Percentiles rank a stretch among this genome's conserved stretches.
These are phyloP conservation scores for Microctonus brassicae DNA, from an alignment of 2,888 invertebrate genomes.

Conservation along the genomic window DNA sequence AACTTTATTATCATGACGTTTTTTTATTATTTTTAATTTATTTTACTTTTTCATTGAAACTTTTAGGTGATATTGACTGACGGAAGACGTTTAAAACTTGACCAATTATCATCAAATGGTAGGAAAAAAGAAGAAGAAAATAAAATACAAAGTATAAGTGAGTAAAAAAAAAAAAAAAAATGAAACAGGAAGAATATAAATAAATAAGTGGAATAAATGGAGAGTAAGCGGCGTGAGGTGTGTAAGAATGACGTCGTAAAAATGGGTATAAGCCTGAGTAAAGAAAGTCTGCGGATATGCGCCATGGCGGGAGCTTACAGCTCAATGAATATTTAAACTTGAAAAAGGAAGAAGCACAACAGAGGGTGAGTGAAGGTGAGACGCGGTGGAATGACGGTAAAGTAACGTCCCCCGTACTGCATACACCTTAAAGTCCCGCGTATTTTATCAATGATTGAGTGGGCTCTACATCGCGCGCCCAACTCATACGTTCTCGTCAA, in stretches of 20 bases:
- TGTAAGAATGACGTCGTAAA: conserved; percentile 5
- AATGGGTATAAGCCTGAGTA: neutral
- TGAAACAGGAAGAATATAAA: neutral
- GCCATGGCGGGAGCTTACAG: conserved; percentile 18
- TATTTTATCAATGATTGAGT: conserved; percentile 61
- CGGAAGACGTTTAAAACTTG: neutral
- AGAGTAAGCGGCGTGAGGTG: conserved; percentile 1
- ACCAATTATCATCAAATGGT: neutral
- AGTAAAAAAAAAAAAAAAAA: neutral
- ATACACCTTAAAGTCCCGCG: conserved; percentile 50
- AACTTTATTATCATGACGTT: conserved; percentile 8
- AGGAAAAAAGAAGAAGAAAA: no score
- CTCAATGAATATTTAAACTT: conserved; percentile 58
- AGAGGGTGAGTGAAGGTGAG: conserved; percentile 26
- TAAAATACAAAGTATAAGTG: no score
- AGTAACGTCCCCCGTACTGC: neutral
- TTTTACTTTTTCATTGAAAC: neutral
- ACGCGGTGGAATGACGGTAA: neutral
- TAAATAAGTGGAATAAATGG: conserved; percentile 3
- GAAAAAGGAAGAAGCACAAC: conserved; percentile 33
- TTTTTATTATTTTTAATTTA: neutral
- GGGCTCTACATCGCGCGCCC: conserved; percentile 38
- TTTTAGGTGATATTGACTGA: conserved; percentile 1
- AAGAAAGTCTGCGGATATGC: conserved; percentile 8
- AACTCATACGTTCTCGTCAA: conserved; percentile 11